A percentile compares a stretch with the other conserved stretches of the same genome.
These are phyloP conservation scores for Pollenia angustigena DNA, from an alignment of 2,888 invertebrate genomes.

Conservation along the genomic window DNA sequence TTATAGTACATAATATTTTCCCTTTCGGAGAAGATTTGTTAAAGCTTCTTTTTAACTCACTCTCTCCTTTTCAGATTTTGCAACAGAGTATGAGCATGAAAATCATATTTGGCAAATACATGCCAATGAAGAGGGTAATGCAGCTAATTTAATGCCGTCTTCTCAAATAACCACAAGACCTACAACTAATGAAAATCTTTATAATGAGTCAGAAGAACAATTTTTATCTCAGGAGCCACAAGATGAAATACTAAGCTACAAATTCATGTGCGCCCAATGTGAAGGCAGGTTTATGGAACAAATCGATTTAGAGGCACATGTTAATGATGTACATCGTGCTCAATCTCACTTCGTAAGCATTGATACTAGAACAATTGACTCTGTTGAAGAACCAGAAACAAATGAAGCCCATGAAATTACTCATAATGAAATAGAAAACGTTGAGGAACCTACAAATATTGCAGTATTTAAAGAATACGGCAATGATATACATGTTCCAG, in stretches of 20 bases:
- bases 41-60: neutral
- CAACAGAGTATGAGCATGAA: constrained; percentile 65
- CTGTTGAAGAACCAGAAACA: neutral
- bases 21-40: too few relatives aligned
- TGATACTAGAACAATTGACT: neutral
- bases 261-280: constrained; percentile 68
- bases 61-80: constrained; percentile 65
- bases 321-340: constrained; percentile 55
- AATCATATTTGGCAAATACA: constrained; percentile 73
- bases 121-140: constrained; percentile 59
- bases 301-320: constrained; percentile 68
- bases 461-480: constrained; percentile 61
- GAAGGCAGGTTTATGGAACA: constrained; percentile 64
- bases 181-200: neutral
- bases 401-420: neutral
- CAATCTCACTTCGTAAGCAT: neutral
- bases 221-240: neutral
- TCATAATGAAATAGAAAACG: neutral
- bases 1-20: too few relatives aligned
- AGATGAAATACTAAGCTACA: constrained; percentile 33
- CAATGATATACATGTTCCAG: constrained; percentile 6
- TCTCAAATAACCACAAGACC: constrained; percentile 15
- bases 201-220: neutral
- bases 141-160: neutral
- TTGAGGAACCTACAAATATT: constrained; percentile 17